Percentiles rank a stretch among this genome's conserved stretches.
Evolutionary conservation across 2,113 vertebrate genomes (phyloP).

Genomic region (Cyprinus carpio): DNA sequence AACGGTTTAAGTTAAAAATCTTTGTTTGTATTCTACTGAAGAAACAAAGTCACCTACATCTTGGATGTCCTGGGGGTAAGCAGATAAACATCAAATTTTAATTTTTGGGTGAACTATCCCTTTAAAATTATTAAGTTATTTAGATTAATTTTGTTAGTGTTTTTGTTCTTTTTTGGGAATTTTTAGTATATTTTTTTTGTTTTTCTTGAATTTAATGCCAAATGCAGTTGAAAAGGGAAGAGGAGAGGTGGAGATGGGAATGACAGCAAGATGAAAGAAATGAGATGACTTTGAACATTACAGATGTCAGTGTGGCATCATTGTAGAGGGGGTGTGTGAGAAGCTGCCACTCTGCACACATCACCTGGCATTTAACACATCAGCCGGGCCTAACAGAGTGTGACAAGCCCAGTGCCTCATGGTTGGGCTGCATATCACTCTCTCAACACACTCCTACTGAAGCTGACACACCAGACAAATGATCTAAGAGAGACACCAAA

Average conservation of each 20-base stretch:
- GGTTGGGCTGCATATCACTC: conserved; percentile 17
- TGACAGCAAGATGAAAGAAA: conserved; percentile 27
- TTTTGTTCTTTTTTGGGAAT: too few species aligned
- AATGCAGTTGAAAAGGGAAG: not conserved
- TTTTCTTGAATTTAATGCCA: not conserved
- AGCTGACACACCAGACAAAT: conserved; percentile 17
- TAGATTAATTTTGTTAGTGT: too few species aligned
- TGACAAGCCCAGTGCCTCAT: conserved; percentile 37
- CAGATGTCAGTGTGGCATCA: conserved; percentile 27
- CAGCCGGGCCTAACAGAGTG: conserved; percentile 43
- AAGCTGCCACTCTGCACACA: conserved; percentile 26
- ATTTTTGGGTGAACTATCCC: too few species aligned
- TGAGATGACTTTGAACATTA: conserved; percentile 35
- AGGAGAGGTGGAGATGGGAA: not conserved
- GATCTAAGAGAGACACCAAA: conserved; percentile 30
- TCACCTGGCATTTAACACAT: conserved; percentile 36
- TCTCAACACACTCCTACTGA: conserved; percentile 39
- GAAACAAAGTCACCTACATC: too few species aligned
- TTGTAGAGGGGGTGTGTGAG: conserved; percentile 7
- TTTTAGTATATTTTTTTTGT: too few species aligned
- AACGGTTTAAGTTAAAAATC: too few species aligned
- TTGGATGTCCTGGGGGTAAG: too few species aligned
- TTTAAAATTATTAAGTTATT: too few species aligned
- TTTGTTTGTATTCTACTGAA: too few species aligned
- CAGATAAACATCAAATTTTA: too few species aligned